Conservation (phyloP, 64 coral and sea anemone species). For the Stichodactyla helianthus region DNA sequence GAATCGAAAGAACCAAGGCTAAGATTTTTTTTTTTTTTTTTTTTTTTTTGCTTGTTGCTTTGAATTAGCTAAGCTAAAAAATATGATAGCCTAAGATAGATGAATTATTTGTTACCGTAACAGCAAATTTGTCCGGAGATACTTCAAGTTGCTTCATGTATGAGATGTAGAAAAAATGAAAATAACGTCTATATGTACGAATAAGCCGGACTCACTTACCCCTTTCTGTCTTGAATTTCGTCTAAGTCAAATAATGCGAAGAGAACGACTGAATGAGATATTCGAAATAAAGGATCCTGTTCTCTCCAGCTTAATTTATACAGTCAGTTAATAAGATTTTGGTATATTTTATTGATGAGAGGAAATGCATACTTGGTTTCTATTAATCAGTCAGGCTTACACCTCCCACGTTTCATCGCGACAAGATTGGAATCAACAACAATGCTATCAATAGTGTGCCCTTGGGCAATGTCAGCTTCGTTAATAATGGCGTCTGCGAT, state of each 20-base stretch:
- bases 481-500: background rate
- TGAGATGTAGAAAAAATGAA: too few relatives aligned
- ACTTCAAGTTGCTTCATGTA: too few relatives aligned
- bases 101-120: too few relatives aligned
- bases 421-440: background rate
- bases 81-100: too few relatives aligned
- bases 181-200: too few relatives aligned
- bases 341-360: background rate
- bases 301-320: background rate
- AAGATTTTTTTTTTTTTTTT: too few relatives aligned
- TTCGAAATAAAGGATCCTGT: background rate
- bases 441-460: background rate
- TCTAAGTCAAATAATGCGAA: background rate
- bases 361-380: background rate
- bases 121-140: too few relatives aligned
- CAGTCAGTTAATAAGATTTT: background rate
- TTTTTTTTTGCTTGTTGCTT: too few relatives aligned
- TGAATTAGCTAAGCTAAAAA: too few relatives aligned
- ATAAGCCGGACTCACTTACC: too few relatives aligned
- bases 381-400: background rate
- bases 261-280: background rate
- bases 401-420: background rate
- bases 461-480: background rate
- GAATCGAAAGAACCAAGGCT: too few relatives aligned
- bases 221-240: too few relatives aligned